Conservation (phyloP, 92 coral and sea anemone species). For the Plumapathes pennacea region DNA sequence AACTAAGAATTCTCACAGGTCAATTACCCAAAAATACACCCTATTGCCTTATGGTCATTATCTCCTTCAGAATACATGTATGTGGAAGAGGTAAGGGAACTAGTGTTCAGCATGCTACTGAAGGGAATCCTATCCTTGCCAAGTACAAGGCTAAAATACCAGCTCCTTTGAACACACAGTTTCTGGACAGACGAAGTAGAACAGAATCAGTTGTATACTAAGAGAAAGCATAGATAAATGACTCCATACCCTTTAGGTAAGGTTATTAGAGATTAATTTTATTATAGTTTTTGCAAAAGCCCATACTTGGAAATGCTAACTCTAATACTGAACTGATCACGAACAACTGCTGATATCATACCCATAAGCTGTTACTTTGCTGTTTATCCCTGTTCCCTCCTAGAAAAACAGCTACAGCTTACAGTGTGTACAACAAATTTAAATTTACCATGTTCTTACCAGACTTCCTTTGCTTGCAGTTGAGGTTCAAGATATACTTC, state of each 20-base stretch:
- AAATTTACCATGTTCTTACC: too few species aligned
- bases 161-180: constrained; percentile 47
- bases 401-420: too few species aligned
- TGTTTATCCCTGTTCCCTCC: too few species aligned
- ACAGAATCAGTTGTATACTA: constrained; percentile 40
- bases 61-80: constrained; percentile 28
- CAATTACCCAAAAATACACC: too few species aligned
- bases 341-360: too few species aligned
- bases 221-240: constrained; percentile 38
- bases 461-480: too few species aligned
- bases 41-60: too few species aligned
- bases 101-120: constrained; percentile 22
- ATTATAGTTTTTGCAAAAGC: background rate
- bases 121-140: constrained; percentile 11
- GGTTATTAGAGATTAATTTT: constrained; percentile 6
- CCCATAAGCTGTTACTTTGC: too few species aligned
- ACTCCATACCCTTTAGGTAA: constrained; percentile 39
- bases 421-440: too few species aligned
- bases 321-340: too few species aligned
- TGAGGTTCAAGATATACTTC: too few species aligned
- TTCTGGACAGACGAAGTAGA: constrained; percentile 34
- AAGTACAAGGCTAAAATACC: constrained; percentile 35
- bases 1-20: too few species aligned
- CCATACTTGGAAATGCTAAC: background rate
- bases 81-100: constrained; percentile 31